Percentiles rank a stretch among this genome's conserved stretches.
Conservation (phyloP, 2,888 invertebrate genomes). For the Cistogaster globosa region DNA sequence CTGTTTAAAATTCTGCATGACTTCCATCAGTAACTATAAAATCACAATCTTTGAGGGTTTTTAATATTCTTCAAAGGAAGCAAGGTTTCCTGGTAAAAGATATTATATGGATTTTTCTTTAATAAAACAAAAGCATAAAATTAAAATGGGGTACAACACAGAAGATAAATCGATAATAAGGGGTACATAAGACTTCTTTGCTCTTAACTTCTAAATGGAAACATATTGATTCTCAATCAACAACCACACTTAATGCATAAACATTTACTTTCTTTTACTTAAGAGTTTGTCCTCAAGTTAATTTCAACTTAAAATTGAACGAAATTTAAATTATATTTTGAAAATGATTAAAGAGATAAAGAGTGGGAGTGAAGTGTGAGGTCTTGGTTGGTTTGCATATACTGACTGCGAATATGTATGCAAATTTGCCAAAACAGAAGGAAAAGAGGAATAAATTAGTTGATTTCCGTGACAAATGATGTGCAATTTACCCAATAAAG, state of each 20-base stretch:
- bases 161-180: conserved; percentile 23
- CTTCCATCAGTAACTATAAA: conserved; percentile 4
- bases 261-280: not conserved
- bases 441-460: conserved; percentile 37
- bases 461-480: conserved; percentile 60
- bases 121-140: conserved; percentile 3
- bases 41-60: not conserved
- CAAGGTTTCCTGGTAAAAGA: not conserved
- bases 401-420: conserved; percentile 18
- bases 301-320: not conserved
- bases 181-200: not conserved
- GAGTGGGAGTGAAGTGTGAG: not conserved
- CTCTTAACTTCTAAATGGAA: no score
- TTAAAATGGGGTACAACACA: not conserved
- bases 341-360: not conserved
- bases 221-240: not conserved
- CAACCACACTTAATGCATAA: not conserved
- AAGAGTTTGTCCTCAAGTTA: not conserved
- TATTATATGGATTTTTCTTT: not conserved
- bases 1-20: conserved; percentile 5
- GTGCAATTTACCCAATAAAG: conserved; percentile 59
- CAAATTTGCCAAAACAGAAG: conserved; percentile 40
- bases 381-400: not conserved
- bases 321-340: not conserved
- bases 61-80: not conserved